Percentiles rank a stretch among this genome's conserved stretches.
These are phyloP conservation scores for Heteromormyrus szaboi DNA, from an alignment of 2,797 vertebrate species.

Conservation along the genomic window DNA sequence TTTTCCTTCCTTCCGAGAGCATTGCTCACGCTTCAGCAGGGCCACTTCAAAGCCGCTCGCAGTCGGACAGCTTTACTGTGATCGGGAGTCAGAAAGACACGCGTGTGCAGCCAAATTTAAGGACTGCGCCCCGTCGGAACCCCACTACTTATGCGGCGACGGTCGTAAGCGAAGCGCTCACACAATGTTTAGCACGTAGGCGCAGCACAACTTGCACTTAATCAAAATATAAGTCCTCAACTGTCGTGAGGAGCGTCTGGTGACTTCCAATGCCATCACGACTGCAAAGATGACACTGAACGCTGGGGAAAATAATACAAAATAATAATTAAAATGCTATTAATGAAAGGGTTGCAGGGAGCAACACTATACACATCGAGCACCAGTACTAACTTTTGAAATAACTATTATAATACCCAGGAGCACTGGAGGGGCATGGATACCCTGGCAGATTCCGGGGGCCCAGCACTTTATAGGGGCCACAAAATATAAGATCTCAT, in stretches of 20 bases:
- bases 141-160: background rate
- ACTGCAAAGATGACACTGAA: background rate
- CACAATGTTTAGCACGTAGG: conserved; percentile 43
- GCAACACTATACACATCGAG: background rate
- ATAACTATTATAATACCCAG: background rate
- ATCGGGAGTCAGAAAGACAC: conserved; percentile 58
- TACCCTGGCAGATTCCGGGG: background rate
- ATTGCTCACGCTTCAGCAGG: conserved; percentile 19
- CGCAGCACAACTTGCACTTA: conserved; percentile 31
- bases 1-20: background rate
- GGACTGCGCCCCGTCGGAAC: background rate
- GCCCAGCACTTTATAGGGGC: background rate
- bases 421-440: background rate
- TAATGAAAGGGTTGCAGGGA: background rate
- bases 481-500: background rate
- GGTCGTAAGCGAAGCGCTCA: background rate
- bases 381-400: background rate
- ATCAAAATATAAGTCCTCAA: background rate
- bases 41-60: conserved; percentile 55
- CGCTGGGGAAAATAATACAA: background rate
- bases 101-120: conserved; percentile 49
- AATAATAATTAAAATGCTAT: background rate
- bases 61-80: conserved; percentile 46
- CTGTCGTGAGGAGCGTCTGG: background rate
- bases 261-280: background rate